Base-by-base conservation (phyloP, 2,888 invertebrate genomes). In the Hermaeophaga mercurialis region DNA sequence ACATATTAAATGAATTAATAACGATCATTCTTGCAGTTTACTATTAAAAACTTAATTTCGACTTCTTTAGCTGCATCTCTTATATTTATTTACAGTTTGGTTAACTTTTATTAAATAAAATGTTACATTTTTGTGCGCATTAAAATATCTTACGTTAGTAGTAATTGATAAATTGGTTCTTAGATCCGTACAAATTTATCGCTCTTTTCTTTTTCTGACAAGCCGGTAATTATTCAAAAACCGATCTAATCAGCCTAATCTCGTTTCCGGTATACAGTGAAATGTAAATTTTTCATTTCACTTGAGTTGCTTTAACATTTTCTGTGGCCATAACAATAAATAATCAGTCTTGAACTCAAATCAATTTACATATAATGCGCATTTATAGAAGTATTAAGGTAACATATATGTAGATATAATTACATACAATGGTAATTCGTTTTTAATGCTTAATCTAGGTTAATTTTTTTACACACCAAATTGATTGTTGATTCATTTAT, bases 351-450 rank as follows among this genome's bases (percentile, higher is more conserved):
- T 62, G n/a, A 46, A 64, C 56, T 62, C 59, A 68, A 67, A 71
- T 72, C 67, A 65, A 72, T 72, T 72, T 70, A 64, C 72, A 72
- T 72, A 70, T 66, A 71, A 70, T 68, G 64, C 60, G 33, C 45
- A 52, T 62, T 59, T 58, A 57, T 55, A 60, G 54, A 55, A 58
- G 50, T 56, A 63, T 58, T 52, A 47, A 54, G 38, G 43, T 57
- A 46, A 50, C 43, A 18, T 57, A 56, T 56, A 56, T 62, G 54
- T 46, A 48, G 48, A 39, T 36, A 36, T 46, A 46, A 45, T 28
- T 36, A 44, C 34, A 41, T 5, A 7, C 3, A 41, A 11, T 41
- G 22, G 22, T 22, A 47, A 47, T 52, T 11, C 47, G 31, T 39
- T 46, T 55, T 58, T 36, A 47, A 52, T 50, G 22, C 43, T 46